Conservation (phyloP, 2,888 invertebrate genomes). For the Sesia bembeciformis region DNA sequence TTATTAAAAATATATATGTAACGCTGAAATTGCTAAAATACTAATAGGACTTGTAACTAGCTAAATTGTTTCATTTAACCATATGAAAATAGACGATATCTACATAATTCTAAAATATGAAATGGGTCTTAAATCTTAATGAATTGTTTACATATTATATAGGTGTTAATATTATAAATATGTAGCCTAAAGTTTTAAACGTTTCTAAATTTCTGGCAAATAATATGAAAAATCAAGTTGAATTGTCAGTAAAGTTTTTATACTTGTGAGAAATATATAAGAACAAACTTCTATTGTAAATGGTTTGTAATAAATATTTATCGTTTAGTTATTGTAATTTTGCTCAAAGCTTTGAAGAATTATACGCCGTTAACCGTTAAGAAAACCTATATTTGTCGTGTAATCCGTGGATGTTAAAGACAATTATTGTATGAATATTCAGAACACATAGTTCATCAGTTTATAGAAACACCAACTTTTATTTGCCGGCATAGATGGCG, state of each 20-base stretch:
- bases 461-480: constrained; percentile 1
- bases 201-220: constrained; percentile 34
- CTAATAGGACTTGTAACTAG: too few species aligned
- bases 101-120: constrained; percentile 10
- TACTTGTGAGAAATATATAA: constrained; percentile 42
- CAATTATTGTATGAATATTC: neutral
- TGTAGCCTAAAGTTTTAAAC: constrained; percentile 45
- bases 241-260: constrained; percentile 50
- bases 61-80: too few species aligned
- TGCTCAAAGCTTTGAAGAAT: constrained; percentile 49
- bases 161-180: constrained; percentile 37
- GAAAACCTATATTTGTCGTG: constrained; percentile 6
- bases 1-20: too few species aligned
- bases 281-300: constrained; percentile 8
- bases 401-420: neutral
- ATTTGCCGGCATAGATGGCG: too few species aligned
- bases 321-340: constrained; percentile 25
- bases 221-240: constrained; percentile 25
- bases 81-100: neutral
- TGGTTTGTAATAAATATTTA: constrained; percentile 19
- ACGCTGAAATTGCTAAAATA: too few species aligned
- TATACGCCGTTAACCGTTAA: constrained; percentile 16
- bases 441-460: neutral
- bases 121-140: constrained; percentile 29
- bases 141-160: constrained; percentile 24